Evolutionary conservation across 2,113 vertebrate genomes (phyloP).

Genomic region (Platanista minor): DNA sequence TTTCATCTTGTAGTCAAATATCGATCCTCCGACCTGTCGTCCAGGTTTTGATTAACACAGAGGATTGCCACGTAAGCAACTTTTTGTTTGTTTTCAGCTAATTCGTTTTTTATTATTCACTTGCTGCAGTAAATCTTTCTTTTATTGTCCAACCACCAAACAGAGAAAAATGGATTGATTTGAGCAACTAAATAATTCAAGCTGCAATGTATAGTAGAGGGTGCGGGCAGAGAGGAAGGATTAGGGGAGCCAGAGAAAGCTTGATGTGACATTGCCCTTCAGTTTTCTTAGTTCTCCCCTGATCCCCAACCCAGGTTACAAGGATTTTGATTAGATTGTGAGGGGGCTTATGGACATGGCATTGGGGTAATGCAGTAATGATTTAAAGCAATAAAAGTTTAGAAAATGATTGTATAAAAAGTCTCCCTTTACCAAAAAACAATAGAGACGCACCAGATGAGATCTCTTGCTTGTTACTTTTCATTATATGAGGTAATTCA

Average conservation of each 20-base stretch:
- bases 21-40: slow-evolving; percentile 82
- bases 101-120: slow-evolving; percentile 86
- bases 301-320: slow-evolving; percentile 38
- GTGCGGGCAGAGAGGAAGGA: neutral
- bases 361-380: slow-evolving; percentile 65
- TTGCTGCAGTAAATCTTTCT: slow-evolving; percentile 83
- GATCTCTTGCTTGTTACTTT: slow-evolving; percentile 54
- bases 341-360: neutral
- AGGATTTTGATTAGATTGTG: slow-evolving; percentile 61
- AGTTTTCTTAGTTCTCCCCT: slow-evolving; percentile 21
- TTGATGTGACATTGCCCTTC: slow-evolving; percentile 72
- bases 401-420: slow-evolving; percentile 68
- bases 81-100: slow-evolving; percentile 86
- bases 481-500: slow-evolving; percentile 39
- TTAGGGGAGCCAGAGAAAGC: slow-evolving; percentile 65
- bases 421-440: slow-evolving; percentile 61
- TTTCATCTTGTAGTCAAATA: slow-evolving; percentile 84
- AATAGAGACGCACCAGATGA: slow-evolving; percentile 38
- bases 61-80: slow-evolving; percentile 78
- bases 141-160: slow-evolving; percentile 82
- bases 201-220: slow-evolving; percentile 29
- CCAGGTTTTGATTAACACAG: slow-evolving; percentile 84
- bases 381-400: slow-evolving; percentile 68
- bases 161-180: slow-evolving; percentile 82
- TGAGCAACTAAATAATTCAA: slow-evolving; percentile 83